Evolutionary conservation across 2,113 vertebrate genomes (phyloP).

Genomic region (Sylvilagus bachmani): DNA sequence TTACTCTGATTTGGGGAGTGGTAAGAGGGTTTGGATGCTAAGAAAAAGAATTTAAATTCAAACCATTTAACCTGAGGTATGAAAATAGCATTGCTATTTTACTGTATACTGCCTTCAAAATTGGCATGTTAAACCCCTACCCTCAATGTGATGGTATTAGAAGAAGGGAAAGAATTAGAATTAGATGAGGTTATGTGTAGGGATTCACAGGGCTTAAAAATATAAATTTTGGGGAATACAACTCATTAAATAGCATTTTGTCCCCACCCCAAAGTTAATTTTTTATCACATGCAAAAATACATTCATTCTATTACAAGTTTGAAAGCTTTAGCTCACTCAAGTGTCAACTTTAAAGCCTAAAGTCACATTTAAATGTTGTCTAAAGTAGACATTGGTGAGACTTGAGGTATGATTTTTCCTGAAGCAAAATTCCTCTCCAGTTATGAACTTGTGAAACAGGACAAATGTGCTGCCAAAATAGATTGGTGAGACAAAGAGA

Average conservation of each 20-base stretch:
- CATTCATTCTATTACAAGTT: neutral
- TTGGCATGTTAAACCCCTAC: neutral
- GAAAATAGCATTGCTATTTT: neutral
- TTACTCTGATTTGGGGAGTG: neutral
- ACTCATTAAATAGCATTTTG: neutral
- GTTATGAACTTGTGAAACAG: neutral
- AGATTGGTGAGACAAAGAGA: neutral
- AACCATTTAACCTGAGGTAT: slow-evolving; percentile 3
- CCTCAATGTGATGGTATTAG: neutral
- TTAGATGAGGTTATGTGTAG: neutral
- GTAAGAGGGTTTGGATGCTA: neutral
- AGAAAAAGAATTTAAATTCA: slow-evolving; percentile 27
- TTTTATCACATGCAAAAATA: slow-evolving; percentile 37
- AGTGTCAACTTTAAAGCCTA: neutral
- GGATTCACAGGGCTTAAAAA: neutral
- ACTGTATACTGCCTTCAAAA: too few species aligned
- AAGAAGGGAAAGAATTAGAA: neutral
- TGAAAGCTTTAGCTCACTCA: neutral
- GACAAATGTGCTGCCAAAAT: slow-evolving; percentile 12
- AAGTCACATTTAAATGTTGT: neutral
- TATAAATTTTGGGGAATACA: neutral
- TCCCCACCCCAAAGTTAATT: neutral
- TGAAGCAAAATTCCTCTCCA: slow-evolving; percentile 29
- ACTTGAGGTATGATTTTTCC: neutral
- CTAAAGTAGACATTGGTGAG: neutral